These are phyloP conservation scores for Lymantria monacha DNA, from an alignment of 2,888 invertebrate genomes.

Conservation along the genomic window DNA sequence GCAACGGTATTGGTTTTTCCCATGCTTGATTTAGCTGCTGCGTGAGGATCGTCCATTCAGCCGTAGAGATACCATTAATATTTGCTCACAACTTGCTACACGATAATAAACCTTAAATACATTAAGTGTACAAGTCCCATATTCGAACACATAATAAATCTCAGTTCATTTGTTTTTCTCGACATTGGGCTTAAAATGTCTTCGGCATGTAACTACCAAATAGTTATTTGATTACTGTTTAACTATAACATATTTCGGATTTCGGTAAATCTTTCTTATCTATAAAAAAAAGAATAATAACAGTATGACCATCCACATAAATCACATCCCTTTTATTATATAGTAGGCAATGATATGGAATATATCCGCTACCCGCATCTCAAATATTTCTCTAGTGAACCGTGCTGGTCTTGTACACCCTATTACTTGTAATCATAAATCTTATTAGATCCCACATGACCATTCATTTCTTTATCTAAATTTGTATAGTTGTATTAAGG, in stretches of 20 bases:
- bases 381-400: conserved; percentile 44
- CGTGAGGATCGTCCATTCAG: conserved; percentile 50
- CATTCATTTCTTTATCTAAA: conserved; percentile 6
- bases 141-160: no score
- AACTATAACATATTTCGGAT: no score
- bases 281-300: conserved; percentile 41
- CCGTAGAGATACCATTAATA: conserved; percentile 31
- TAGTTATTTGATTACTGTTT: no score
- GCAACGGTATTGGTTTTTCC: conserved; percentile 46
- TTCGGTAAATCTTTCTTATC: not conserved
- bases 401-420: conserved; percentile 30
- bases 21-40: conserved; percentile 55
- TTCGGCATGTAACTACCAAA: no score
- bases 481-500: conserved; percentile 5
- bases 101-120: conserved; percentile 29
- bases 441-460: conserved; percentile 26
- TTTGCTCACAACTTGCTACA: conserved; percentile 15
- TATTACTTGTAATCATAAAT: conserved; percentile 32
- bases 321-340: conserved; percentile 52
- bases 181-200: no score
- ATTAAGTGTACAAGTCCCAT: no score
- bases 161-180: no score
- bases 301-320: conserved; percentile 58
- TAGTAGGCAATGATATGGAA: conserved; percentile 63
- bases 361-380: conserved; percentile 74